Evolutionary conservation across 2,888 invertebrate genomes (phyloP).

Genomic region (Ischnura elegans): DNA sequence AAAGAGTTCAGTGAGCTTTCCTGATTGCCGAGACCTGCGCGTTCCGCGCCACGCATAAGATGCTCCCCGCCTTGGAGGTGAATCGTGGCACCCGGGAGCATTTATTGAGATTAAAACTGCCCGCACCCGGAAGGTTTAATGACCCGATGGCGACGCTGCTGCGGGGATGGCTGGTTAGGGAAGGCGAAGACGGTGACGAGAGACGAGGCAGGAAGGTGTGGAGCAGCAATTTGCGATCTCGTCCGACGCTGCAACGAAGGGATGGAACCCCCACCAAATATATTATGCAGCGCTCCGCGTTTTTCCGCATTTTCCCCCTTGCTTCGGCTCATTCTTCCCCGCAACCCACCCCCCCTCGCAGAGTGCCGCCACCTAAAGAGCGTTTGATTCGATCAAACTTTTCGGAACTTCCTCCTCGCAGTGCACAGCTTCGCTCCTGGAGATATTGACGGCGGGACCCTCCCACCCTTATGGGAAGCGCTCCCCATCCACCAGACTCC

Average conservation of each 20-base stretch:
- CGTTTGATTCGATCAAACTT: constrained; percentile 21
- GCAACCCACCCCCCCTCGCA: not conserved
- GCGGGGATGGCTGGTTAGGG: too few relatives aligned
- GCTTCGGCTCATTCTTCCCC: not conserved
- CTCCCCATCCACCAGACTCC: not conserved
- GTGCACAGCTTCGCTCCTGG: not conserved
- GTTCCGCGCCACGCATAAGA: too few relatives aligned
- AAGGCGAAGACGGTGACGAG: not conserved
- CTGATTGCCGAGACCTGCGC: too few relatives aligned
- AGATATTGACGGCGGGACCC: not conserved
- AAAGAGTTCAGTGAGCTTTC: too few relatives aligned
- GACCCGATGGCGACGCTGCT: not conserved
- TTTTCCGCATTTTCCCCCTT: not conserved
- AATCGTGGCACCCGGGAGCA: not conserved
- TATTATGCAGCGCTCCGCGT: not conserved
- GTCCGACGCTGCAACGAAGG: not conserved
- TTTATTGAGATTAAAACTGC: not conserved
- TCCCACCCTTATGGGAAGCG: too few relatives aligned
- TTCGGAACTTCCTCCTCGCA: not conserved
- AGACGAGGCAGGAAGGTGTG: not conserved
- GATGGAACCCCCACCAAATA: not conserved
- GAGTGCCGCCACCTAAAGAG: constrained; percentile 8
- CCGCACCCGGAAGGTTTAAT: not conserved
- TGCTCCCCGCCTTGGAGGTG: not conserved
- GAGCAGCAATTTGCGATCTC: not conserved